Evolutionary conservation across 2,113 vertebrate species (phyloP).

Genomic region (Mellivora capensis): DNA sequence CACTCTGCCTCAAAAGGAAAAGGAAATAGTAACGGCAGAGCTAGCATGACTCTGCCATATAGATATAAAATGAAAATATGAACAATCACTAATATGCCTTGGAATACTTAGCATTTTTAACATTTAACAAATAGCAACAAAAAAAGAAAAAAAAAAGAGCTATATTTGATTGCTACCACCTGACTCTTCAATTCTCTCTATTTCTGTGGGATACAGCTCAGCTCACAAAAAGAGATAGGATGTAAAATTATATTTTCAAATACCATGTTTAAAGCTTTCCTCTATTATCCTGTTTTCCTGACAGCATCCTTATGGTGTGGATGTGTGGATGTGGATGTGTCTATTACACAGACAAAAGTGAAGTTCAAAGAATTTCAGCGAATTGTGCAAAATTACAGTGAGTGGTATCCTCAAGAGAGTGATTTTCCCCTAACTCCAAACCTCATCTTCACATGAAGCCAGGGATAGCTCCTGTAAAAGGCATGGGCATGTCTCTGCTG

Average conservation of each 20-base stretch:
- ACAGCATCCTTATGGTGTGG: neutral
- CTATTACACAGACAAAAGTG: neutral
- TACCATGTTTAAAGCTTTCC: neutral
- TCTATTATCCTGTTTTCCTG: neutral
- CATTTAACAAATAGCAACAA: neutral
- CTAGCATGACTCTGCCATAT: neutral
- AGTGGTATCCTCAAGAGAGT: neutral
- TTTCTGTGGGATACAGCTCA: neutral
- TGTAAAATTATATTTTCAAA: neutral
- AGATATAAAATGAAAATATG: neutral
- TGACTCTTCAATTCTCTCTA: neutral
- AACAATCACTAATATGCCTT: neutral
- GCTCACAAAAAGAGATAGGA: neutral
- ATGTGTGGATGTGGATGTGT: neutral
- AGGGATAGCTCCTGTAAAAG: neutral
- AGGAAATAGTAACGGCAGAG: neutral
- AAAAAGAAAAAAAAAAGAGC: neutral
- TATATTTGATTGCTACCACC: neutral
- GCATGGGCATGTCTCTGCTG: too few relatives aligned
- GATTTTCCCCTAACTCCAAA: neutral
- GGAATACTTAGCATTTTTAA: neutral
- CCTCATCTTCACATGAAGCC: neutral
- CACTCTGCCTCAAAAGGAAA: neutral
- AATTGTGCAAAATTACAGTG: neutral
- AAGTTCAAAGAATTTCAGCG: neutral